Evolutionary conservation across 2,113 vertebrate species (phyloP), one percentile per base, ranked within the genome.

Genomic region (Hyaena hyaena): DNA sequence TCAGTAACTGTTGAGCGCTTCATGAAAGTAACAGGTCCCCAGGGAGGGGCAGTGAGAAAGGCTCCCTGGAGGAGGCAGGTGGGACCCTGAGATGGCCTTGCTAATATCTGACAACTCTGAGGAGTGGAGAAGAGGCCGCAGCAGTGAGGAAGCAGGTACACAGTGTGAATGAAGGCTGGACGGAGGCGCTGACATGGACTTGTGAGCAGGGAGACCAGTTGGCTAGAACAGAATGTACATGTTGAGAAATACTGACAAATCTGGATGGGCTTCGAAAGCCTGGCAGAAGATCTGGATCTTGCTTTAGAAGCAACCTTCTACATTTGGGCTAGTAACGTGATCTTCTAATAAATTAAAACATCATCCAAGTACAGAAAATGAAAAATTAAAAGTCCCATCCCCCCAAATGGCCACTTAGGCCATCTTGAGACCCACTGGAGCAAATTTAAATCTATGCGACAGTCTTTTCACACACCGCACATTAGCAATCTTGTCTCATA

Each of bases 171-270:
- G 26, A 66, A 39, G 53, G 43, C n/a, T 26, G 50, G 35, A 7
- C 2, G 19, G 1, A 4, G 33, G 76, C 55, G 7, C 1, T 0
- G 15, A 7, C 5, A 0, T 4, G 14, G 0, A 24, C 33, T 10
- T 9, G 24, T 19, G 68, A 53, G 12, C 33, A 39, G 73, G 19
- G 24, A 31, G n/a, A n/a, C 35, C 10, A 3, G 39, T 61, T 19
- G 35, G 7, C 24, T 1, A 35, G 28, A 63, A 50, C 5, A 16
- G 58, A n/a, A 24, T 0, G 12, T 0, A 1, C 23, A 1, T 3
- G 24, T 2, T 28, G 24, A 55, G 43, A 58, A 23, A 35, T 0
- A 4, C 10, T 0, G 31, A 63, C 55, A 16, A 73, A 7, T 23
- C 24, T 33, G 73, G 14, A 26, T 6, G 4, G 81, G 88, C 43